phyloP scores from a whole-genome alignment of 92 coral and sea anemone genomes.

The Bergia sp. region DNA sequence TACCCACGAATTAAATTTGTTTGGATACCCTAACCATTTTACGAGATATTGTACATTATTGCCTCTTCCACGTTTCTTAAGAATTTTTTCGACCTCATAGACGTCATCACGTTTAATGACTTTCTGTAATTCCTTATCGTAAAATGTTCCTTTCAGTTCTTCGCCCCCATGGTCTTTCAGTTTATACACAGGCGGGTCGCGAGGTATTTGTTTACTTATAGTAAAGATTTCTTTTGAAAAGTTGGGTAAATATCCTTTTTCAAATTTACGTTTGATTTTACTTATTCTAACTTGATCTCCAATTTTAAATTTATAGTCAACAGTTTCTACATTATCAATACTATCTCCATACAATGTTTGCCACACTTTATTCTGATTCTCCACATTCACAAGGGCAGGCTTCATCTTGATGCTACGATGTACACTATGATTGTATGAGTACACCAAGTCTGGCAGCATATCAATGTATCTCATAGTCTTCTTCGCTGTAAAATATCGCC shows the following conservation, averaged over 20 bases:
- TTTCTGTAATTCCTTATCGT: slow-evolving; percentile 44
- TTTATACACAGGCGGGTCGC: slow-evolving; percentile 51
- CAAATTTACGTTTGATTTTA: slow-evolving; percentile 45
- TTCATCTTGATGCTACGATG: slow-evolving; percentile 41
- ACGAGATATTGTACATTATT: neutral
- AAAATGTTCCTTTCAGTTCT: slow-evolving; percentile 50
- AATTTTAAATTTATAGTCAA: slow-evolving; percentile 43
- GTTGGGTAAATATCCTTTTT: slow-evolving; percentile 43
- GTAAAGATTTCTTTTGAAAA: slow-evolving; percentile 47
- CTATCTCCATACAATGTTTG: slow-evolving; percentile 44
- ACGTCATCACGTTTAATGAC: slow-evolving; percentile 39
- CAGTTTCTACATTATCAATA: neutral
- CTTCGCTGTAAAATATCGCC: too few relatives aligned
- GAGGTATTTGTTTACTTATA: slow-evolving; percentile 23
- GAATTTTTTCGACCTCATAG: slow-evolving; percentile 34
- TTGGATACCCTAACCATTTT: too few relatives aligned
- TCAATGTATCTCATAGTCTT: too few relatives aligned
- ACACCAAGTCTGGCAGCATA: neutral
- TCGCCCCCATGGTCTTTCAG: slow-evolving; percentile 38
- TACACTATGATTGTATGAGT: slow-evolving; percentile 46
- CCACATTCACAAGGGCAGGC: slow-evolving; percentile 35
- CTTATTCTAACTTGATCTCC: slow-evolving; percentile 24
- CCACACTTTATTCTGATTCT: slow-evolving; percentile 45
- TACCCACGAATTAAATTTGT: too few relatives aligned
- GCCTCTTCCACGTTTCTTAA: slow-evolving; percentile 44